Base-by-base conservation (phyloP, 2,113 vertebrate genomes). In the Pluvialis apricaria region DNA sequence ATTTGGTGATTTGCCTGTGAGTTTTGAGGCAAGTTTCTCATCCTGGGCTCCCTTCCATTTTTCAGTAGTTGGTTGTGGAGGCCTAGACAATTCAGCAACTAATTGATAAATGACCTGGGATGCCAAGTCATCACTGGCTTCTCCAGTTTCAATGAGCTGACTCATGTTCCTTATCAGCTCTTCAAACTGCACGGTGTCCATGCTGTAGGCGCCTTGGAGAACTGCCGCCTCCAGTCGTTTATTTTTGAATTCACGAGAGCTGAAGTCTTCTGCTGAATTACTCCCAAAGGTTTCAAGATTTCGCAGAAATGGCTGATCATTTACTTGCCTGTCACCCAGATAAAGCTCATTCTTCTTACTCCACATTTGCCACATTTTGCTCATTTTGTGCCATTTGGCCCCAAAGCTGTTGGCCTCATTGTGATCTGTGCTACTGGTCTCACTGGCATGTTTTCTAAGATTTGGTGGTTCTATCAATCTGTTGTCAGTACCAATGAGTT, bases 91-190 rank as follows among this genome's bases (percentile, higher is more conserved):
- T 57, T 98, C 98, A 6, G 97, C 98, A 38, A 99, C 97, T 91
- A 99, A 65, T 5, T 98, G 98, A 42, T 98, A 98, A 80, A 99
- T 98, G 85, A 99, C 91, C 65, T 98, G 98, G 6, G 99, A 98
- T 0, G 98, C 99, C 45, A 99, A 91, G 29, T 98, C 98, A 29
- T 99, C 99, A 1, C 95, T 95, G 87, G 98, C 97, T 61, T 99
- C 98, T 49, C 98, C 98, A 1, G 97, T 95, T 75, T 99, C 98
- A 19, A 98, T 97, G 44, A 98, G 98, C 54, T 98, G 97, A 25
- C 98, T 99, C 96, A 99, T 97, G 90, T 99, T 99, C 32, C 96
- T 97, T 5, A 99, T 92, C 69, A 99, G 97, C 64, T 99, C 98
- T 60, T 99, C 98, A 17, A 99, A 98, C 66, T 98, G 98, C 8